Evolutionary conservation across 2,888 invertebrate genomes (phyloP).

Genomic region (Meiosimyza platycephala): DNA sequence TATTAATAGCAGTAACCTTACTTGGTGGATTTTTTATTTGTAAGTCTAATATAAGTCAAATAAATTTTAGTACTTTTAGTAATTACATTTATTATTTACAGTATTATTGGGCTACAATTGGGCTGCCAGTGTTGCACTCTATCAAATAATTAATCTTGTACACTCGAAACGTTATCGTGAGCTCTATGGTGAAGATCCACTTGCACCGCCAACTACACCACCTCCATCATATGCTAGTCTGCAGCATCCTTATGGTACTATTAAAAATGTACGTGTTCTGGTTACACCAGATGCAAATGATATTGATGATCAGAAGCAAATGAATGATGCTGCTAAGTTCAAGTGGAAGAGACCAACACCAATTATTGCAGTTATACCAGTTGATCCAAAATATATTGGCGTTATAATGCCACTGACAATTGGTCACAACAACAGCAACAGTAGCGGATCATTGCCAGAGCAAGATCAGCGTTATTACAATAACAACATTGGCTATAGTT

Average conservation of each 20-base stretch:
- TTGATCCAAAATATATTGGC: constrained; percentile 34
- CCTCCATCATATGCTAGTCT: constrained; percentile 17
- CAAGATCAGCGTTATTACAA: neutral
- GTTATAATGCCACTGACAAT: neutral
- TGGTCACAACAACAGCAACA: neutral
- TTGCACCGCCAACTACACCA: constrained; percentile 45
- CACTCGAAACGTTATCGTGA: constrained; percentile 54
- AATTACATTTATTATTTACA: constrained; percentile 38
- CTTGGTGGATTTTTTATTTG: constrained; percentile 62
- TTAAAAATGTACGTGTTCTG: constrained; percentile 55
- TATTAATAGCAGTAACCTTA: constrained; percentile 59
- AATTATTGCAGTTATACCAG: constrained; percentile 44
- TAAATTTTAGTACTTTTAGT: neutral
- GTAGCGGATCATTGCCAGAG: neutral
- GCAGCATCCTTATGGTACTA: constrained; percentile 27
- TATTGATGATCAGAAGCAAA: constrained; percentile 55
- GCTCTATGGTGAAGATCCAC: constrained; percentile 63
- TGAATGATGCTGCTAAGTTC: constrained; percentile 1
- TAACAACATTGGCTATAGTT: constrained; percentile 15
- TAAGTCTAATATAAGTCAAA: constrained; percentile 45
- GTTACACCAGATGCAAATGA: constrained; percentile 55
- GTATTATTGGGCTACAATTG: constrained; percentile 62
- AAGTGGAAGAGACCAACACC: neutral
- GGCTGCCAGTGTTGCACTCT: constrained; percentile 56
- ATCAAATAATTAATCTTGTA: constrained; percentile 60